phyloP scores from a whole-genome alignment of 1,140 invertebrate species.

The Anadara kagoshimensis region DNA sequence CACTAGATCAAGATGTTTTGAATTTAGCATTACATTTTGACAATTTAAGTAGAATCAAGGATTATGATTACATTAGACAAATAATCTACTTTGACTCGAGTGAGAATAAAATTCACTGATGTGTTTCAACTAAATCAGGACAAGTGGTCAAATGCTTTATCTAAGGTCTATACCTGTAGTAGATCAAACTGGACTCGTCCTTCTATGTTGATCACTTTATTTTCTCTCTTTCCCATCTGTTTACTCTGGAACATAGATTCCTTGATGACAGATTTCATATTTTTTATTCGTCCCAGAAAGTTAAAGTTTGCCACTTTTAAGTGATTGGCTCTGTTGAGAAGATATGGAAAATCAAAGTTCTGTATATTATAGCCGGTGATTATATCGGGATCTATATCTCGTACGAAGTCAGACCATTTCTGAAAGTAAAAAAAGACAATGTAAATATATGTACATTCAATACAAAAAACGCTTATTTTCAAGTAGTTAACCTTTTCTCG shows the following conservation, averaged over 20 bases:
- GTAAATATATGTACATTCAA: no score
- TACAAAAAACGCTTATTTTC: no score
- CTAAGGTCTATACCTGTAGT: constrained; percentile 82
- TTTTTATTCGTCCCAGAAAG: constrained; percentile 84
- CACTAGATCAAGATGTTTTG: no score
- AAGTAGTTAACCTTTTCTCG: no score
- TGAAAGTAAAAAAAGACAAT: constrained; percentile 69
- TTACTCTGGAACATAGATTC: constrained; percentile 94
- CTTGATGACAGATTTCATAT: constrained; percentile 85
- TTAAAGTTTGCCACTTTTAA: constrained; percentile 75
- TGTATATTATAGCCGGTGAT: constrained; percentile 99
- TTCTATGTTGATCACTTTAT: constrained; percentile 97
- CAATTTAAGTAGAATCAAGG: no score
- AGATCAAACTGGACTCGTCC: constrained; percentile 97
- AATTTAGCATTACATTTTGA: no score
- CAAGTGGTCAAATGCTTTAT: no score
- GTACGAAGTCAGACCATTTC: constrained; percentile 97
- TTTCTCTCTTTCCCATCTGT: constrained; percentile 97
- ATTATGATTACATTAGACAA: no score
- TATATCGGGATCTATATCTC: constrained; percentile 97
- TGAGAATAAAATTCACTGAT: no score
- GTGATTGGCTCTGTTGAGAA: constrained; percentile 86
- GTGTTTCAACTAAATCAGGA: no score
- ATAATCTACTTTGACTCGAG: no score
- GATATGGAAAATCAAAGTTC: constrained; percentile 98